Base-by-base conservation (phyloP, 2,113 vertebrate genomes). In the Dasyurus viverrinus region DNA sequence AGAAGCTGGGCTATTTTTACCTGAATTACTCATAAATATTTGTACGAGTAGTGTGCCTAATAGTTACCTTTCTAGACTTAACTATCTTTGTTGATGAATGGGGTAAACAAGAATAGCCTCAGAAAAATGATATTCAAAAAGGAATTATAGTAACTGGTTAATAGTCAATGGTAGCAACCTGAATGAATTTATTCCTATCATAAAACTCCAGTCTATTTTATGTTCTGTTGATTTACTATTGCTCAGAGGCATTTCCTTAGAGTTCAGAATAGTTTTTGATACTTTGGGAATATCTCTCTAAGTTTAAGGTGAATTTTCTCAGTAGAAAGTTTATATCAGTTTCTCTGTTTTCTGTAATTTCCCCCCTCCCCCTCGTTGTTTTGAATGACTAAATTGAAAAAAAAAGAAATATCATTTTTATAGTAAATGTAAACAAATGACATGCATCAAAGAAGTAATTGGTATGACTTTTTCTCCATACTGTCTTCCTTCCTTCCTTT, bases 181-280 rank as follows among this genome's bases (percentile, higher is more conserved):
- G 11, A 42, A 53, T 42, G 46, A 90, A 90, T 54, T 90, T 96
- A 68, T 97, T 84, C 54, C 48, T 76, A 95, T 54, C 52, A 42
- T 96, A 84, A 76, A 54, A 53, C 94, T 97, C 96, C 91, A 93
- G 52, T 0, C 1, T 91, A 84, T 26, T 76, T 91, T 36, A 76
- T 91, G 89, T 89, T 91, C 48, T 76, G 94, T 0, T 60, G 91
- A 96, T 30, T 53, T 95, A 95, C 54, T 14, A 47, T 3, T 52
- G 14, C 90, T 57, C 90, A 93, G 50, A 96, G 54, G 93, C 96
- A 89, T 0, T 0, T 84, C n/a, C n/a, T 84, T 84, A 42, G 68
- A n/a, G 5, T 84, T 42, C 68, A 84, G n/a, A 84, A 84, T 42
- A 84, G 36, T 19, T 84, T 84, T 84, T n/a, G 68, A 84, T 84